phyloP scores from a whole-genome alignment of 2,797 vertebrate genomes.

The Carapus acus region DNA sequence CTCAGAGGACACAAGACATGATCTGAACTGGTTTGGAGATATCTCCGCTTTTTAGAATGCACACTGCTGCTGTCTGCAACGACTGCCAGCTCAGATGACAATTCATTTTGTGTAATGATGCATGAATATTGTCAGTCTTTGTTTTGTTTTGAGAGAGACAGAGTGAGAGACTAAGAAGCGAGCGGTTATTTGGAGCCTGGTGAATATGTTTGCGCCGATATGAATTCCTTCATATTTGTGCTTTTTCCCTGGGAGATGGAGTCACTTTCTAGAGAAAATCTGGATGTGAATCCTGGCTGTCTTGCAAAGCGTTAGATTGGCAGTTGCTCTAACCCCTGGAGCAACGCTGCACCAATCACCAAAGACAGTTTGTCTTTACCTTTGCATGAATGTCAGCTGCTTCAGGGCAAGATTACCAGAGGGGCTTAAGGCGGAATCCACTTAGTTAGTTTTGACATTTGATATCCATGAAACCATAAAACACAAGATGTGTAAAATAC shows the following conservation, averaged over 20 bases:
- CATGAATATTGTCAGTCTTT: constrained; percentile 8
- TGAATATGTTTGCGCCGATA: constrained; percentile 1
- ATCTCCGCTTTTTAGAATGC: constrained; percentile 49
- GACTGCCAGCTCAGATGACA: constrained; percentile 39
- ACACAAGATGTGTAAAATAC: constrained; percentile 34
- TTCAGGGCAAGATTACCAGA: constrained; percentile 56
- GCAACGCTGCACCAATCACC: constrained; percentile 46
- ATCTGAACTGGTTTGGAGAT: constrained; percentile 57
- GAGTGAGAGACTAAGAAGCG: too few relatives aligned
- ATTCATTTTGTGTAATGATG: background rate
- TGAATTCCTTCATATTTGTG: background rate
- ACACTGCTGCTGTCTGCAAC: constrained; percentile 36
- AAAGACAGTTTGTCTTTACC: constrained; percentile 52
- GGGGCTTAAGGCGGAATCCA: constrained; percentile 46
- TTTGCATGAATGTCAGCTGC: constrained; percentile 61
- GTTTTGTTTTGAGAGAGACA: too few relatives aligned
- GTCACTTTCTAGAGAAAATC: constrained; percentile 9
- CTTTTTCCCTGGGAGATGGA: constrained; percentile 9
- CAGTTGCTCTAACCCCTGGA: constrained; percentile 30
- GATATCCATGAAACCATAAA: constrained; percentile 65
- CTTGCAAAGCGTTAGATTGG: constrained; percentile 40
- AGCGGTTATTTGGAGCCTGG: background rate
- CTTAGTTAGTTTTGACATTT: constrained; percentile 62
- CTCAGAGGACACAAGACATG: constrained; percentile 55
- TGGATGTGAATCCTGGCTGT: constrained; percentile 28